Percentiles rank a stretch among this genome's conserved stretches.
Evolutionary conservation across 2,797 vertebrate species (phyloP).

Genomic region (Rhabdophis nuchalis): DNA sequence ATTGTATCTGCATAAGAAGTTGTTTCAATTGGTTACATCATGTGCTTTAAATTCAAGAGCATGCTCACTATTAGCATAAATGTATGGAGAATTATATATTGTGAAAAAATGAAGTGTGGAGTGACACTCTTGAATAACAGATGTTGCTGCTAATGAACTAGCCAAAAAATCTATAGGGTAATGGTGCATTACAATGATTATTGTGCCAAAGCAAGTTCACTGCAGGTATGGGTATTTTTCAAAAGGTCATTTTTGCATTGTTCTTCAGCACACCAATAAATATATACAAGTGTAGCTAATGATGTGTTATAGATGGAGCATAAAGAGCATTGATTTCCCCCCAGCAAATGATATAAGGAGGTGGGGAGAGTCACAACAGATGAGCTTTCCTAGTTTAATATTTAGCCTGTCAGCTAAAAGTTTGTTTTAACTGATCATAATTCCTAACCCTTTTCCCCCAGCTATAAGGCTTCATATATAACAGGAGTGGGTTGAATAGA

Average conservation of each 20-base stretch:
- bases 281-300: constrained; percentile 6
- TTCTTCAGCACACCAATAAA: background rate
- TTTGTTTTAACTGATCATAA: constrained; percentile 2
- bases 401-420: constrained; percentile 15
- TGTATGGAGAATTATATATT: constrained; percentile 36
- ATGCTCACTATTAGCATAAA: background rate
- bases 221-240: background rate
- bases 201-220: constrained; percentile 26
- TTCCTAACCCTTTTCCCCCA: constrained; percentile 36
- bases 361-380: background rate
- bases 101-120: constrained; percentile 36
- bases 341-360: constrained; percentile 12
- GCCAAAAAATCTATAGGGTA: constrained; percentile 27
- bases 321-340: background rate
- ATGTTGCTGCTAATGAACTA: constrained; percentile 40
- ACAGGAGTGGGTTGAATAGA: no score
- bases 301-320: background rate
- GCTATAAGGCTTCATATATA: background rate
- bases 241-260: background rate
- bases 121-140: background rate
- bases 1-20: background rate
- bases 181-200: constrained; percentile 26
- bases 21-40: background rate
- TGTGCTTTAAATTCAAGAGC: constrained; percentile 32
- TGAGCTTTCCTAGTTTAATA: background rate